Evolutionary conservation across 2,113 vertebrate species (phyloP), one percentile per base, ranked within the genome.

Genomic region (Willisornis vidua): DNA sequence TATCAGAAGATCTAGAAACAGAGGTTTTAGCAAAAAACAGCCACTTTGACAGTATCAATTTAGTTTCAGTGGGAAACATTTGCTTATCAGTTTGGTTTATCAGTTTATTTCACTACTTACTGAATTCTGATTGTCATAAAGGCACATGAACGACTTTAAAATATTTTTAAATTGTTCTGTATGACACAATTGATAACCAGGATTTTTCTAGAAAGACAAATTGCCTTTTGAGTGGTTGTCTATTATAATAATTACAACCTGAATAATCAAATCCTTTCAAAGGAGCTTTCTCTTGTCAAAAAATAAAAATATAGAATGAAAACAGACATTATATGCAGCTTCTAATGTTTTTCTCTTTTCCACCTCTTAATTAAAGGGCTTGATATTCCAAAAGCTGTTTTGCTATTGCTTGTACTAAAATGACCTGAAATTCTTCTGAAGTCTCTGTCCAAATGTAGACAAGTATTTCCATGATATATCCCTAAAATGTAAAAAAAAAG

Each of bases 131-230:
- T 48, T 86, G 31, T 33, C 70, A 83, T 89, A 92, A 89, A 85
- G 63, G 52, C 25, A 88, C 72, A 46, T 67, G 78, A 96, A 96
- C 65, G 93, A 71, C 41, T 93, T 90, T 9, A 59, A 89, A 93
- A 74, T 89, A 88, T 84, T 90, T 93, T 87, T 45, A 17, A 68
- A 59, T 79, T 49, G 58, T 85, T 87, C 55, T 65, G 16, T 51
- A 65, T 66, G 59, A 74, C 73, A 96, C 58, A 94, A 92, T 78
- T 96, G 86, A 95, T 95, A 96, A 93, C 58, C 79, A 86, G 72
- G 61, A 94, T 66, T 96, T 93, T 78, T 93, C 89, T 85, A 85
- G 90, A 97, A 97, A 87, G 87, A 93, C 22, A 97, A 95, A 96
- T 66, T 96, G 84, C 66, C 65, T 94, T 97, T 95, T 94, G 90